Percentiles rank a stretch among this genome's conserved stretches.
Conservation (phyloP, 2,113 vertebrate genomes). For the Nothoprocta pentlandii region DNA sequence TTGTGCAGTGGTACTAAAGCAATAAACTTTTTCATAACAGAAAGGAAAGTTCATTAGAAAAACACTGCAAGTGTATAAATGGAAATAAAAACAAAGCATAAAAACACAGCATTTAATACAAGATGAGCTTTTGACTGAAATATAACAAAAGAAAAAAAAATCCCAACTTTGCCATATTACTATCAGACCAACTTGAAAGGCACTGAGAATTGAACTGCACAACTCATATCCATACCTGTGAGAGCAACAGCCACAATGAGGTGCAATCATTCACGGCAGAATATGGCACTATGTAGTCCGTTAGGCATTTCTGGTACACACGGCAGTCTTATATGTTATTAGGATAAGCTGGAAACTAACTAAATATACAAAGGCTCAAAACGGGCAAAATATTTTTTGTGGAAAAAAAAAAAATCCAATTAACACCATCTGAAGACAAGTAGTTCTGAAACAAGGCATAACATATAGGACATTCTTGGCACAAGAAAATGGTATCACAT, state of each 20-base stretch:
- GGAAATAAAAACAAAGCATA: conserved; percentile 21
- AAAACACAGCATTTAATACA: neutral
- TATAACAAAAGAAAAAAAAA: neutral
- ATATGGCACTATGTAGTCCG: conserved; percentile 38
- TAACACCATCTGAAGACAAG: conserved; percentile 1
- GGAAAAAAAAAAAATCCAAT: neutral
- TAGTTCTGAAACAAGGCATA: conserved; percentile 21
- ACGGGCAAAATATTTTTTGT: neutral
- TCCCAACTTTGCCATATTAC: neutral
- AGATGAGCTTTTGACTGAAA: neutral
- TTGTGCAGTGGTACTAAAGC: neutral
- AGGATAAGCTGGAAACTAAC: conserved; percentile 42
- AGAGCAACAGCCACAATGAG: neutral
- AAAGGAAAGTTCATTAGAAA: neutral
- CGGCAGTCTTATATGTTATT: neutral
- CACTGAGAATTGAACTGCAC: conserved; percentile 40
- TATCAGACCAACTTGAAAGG: conserved; percentile 30
- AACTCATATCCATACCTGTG: conserved; percentile 10
- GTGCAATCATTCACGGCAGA: conserved; percentile 6
- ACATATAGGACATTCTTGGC: neutral
- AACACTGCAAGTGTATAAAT: neutral
- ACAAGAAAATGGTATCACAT: neutral
- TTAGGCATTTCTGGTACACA: conserved; percentile 24
- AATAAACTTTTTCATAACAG: neutral
- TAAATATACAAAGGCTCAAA: conserved; percentile 28